Evolutionary conservation across 2,113 vertebrate species (phyloP), one percentile per base, ranked within the genome.

Genomic region (Micromys minutus): DNA sequence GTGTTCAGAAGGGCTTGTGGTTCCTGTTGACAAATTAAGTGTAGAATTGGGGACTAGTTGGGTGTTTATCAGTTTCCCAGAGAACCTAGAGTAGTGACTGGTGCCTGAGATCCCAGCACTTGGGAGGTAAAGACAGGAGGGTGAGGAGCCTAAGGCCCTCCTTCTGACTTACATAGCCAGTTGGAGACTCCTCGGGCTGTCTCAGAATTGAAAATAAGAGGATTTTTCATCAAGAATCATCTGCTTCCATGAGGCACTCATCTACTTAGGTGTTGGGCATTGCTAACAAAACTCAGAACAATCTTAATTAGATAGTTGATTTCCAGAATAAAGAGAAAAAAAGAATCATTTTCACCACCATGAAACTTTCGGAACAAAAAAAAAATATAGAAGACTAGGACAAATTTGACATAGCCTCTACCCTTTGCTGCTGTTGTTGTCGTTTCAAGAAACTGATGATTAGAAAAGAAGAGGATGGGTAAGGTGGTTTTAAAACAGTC

Each of bases 361-460:
- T 69, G 45, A 72, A 79, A 74, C 15, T 36, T 83, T 96, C 81
- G 72, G 77, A 87, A 39, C 22, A 88, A 74, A 96, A 87, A 22
- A 17, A 85, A 79, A 96, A 86, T 86, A 61, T n/a, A n/a, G n/a
- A n/a, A n/a, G n/a, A n/a, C n/a, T 75, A 85, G 26, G 75, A 65
- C 50, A 74, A 86, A 89, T 59, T 71, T 91, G 76, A 71, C 59
- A 81, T 57, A 94, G 29, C n/a, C 22, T 91, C 36, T 16, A 59
- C 0, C 55, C 63, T 36, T 47, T 50, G 42, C 59, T 69, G 65
- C 42, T 59, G 52, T 77, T 42, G 2, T 59, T 59, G 34, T 36
- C 12, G 1, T 59, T 45, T 55, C 12, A 4, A 89, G 11, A 7
- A 71, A 85, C 72, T 77, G 8, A 31, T 45, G 26, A 31, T 42